A percentile compares a stretch with the other conserved stretches of the same genome.
Conservation (phyloP, 2,888 invertebrate genomes). For the Pogonocherus hispidulus region DNA sequence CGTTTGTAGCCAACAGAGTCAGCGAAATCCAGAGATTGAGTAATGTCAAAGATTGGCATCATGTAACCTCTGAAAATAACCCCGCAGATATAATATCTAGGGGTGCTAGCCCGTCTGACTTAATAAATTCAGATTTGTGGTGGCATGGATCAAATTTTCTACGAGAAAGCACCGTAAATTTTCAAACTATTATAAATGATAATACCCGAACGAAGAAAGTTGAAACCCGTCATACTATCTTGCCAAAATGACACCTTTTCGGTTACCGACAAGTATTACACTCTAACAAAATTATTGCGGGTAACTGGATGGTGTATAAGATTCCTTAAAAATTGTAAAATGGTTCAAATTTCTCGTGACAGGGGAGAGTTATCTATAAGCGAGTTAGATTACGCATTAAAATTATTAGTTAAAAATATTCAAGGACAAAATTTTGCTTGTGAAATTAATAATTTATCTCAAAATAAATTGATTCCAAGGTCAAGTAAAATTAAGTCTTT, state of each 20-base stretch:
- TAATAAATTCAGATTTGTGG: slow-evolving; percentile 17
- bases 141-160: slow-evolving; percentile 4
- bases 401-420: neutral
- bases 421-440: neutral
- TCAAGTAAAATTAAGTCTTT: neutral
- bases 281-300: neutral
- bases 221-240: neutral
- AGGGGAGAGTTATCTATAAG: neutral
- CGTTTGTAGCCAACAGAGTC: slow-evolving; percentile 18
- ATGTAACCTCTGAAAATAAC: slow-evolving; percentile 7
- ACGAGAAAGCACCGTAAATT: neutral
- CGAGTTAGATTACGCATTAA: neutral
- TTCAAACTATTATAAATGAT: neutral
- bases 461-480: neutral
- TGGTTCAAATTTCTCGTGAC: neutral
- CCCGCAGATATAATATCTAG: slow-evolving; percentile 21
- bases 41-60: neutral
- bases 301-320: neutral
- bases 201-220: neutral
- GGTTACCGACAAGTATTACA: neutral
- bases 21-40: slow-evolving; percentile 9
- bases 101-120: neutral
- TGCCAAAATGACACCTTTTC: neutral
- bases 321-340: neutral
- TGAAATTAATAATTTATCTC: neutral